phyloP scores from a whole-genome alignment of 2,797 vertebrate species.

The Kryptopterus vitreolus region DNA sequence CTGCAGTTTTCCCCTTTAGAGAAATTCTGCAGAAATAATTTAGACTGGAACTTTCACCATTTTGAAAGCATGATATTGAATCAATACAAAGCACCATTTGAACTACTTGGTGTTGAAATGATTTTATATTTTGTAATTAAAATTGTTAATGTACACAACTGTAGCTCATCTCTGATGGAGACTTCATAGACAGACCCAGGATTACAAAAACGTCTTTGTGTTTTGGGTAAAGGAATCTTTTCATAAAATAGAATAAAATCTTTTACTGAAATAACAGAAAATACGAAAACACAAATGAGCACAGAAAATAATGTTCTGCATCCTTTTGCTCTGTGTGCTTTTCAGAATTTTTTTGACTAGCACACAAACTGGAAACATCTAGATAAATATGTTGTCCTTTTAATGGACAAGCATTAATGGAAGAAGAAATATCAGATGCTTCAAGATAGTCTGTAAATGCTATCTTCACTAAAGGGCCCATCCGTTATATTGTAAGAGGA shows the following conservation, averaged over 20 bases:
- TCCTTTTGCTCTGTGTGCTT: neutral
- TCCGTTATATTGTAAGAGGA: slow-evolving; percentile 48
- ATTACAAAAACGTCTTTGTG: slow-evolving; percentile 77
- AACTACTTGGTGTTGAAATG: neutral
- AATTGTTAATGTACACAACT: slow-evolving; percentile 67
- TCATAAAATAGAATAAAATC: slow-evolving; percentile 65
- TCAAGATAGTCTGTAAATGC: slow-evolving; percentile 83
- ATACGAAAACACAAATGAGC: neutral
- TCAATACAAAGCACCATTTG: neutral
- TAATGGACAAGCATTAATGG: slow-evolving; percentile 89
- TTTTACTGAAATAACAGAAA: slow-evolving; percentile 67
- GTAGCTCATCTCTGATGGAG: slow-evolving; percentile 71
- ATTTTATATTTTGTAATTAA: neutral
- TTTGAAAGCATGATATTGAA: neutral
- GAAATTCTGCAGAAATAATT: slow-evolving; percentile 75
- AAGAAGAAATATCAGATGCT: slow-evolving; percentile 81
- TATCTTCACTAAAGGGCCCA: slow-evolving; percentile 68
- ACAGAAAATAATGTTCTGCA: neutral
- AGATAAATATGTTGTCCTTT: slow-evolving; percentile 57
- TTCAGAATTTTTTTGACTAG: neutral
- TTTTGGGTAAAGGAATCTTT: slow-evolving; percentile 78
- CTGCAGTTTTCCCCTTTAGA: slow-evolving; percentile 66
- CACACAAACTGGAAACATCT: neutral
- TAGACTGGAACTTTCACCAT: slow-evolving; percentile 45
- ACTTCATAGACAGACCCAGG: slow-evolving; percentile 77